A percentile compares a stretch with the other conserved stretches of the same genome.
Conservation (phyloP, 2,888 invertebrate genomes). For the Diogma glabrata region DNA sequence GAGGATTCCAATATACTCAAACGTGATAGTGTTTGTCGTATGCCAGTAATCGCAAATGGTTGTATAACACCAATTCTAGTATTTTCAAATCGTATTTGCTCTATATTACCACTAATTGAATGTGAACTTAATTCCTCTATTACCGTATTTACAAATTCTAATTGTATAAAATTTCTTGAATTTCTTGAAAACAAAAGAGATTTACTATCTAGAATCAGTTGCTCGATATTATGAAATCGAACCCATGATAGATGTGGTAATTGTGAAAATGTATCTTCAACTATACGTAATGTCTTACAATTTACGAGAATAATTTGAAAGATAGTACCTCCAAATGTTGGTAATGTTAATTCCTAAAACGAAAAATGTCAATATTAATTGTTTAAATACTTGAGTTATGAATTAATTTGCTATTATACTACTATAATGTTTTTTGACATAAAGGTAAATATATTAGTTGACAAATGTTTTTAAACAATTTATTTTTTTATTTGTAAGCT, state of each 20-base stretch:
- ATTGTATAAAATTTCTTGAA: conserved; percentile 30
- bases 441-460: too few species aligned
- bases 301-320: conserved; percentile 52
- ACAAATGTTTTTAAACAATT: too few species aligned
- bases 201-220: conserved; percentile 48
- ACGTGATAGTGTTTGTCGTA: conserved; percentile 47
- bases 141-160: conserved; percentile 36
- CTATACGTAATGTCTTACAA: conserved; percentile 50
- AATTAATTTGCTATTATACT: too few species aligned
- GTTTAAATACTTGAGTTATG: too few species aligned
- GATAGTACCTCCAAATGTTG: conserved; percentile 31
- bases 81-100: conserved; percentile 51
- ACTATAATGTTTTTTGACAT: too few species aligned
- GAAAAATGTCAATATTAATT: too few species aligned
- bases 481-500: too few species aligned
- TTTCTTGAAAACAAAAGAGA: conserved; percentile 48
- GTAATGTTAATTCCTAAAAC: conserved; percentile 46
- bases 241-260: conserved; percentile 52
- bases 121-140: conserved; percentile 44
- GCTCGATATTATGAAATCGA: conserved; percentile 48
- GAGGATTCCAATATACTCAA: conserved; percentile 50
- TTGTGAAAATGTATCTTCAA: conserved; percentile 44
- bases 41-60: conserved; percentile 65
- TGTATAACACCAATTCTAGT: conserved; percentile 49
- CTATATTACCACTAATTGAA: conserved; percentile 60